These are phyloP conservation scores for Stylophora pistillata DNA, from an alignment of 64 coral and sea anemone species.

Conservation along the genomic window DNA sequence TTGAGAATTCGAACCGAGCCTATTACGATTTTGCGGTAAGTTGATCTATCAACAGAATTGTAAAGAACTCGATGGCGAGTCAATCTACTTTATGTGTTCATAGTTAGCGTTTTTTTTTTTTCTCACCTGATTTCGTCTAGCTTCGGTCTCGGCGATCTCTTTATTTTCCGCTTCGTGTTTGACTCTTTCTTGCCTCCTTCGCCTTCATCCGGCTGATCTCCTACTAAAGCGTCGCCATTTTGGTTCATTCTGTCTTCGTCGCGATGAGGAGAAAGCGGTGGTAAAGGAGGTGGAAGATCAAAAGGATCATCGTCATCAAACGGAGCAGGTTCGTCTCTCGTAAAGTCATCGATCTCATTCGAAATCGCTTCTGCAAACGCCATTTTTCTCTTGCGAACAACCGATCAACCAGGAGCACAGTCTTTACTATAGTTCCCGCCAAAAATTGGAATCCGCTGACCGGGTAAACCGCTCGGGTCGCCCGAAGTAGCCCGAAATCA, in stretches of 20 bases:
- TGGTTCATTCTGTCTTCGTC: constrained; percentile 12
- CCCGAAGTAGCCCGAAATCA: too few relatives aligned
- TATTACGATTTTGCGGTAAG: too few relatives aligned
- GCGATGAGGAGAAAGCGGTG: constrained; percentile 49
- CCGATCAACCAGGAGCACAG: too few relatives aligned
- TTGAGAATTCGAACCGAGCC: too few relatives aligned
- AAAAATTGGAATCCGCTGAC: constrained; percentile 10
- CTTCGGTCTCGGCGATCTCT: constrained; percentile 74
- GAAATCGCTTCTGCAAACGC: constrained; percentile 43
- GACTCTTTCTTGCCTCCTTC: constrained; percentile 37
- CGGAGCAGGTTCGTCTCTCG: constrained; percentile 5
- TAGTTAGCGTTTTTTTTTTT: too few relatives aligned
- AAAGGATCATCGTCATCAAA: constrained; percentile 86
- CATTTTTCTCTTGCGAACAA: background rate
- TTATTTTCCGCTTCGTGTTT: constrained; percentile 48
- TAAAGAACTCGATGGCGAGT: too few relatives aligned
- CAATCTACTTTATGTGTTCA: too few relatives aligned
- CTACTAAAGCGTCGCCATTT: background rate
- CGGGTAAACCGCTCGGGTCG: background rate
- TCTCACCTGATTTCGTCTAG: constrained; percentile 73
- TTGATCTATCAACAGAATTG: too few relatives aligned
- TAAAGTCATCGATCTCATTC: constrained; percentile 48
- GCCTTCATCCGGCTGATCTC: background rate
- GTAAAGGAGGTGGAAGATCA: constrained; percentile 66
- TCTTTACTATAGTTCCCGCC: background rate